Percentiles rank a stretch among this genome's conserved stretches.
Conservation (phyloP, 2,113 vertebrate species). For the Petroica traversi region DNA sequence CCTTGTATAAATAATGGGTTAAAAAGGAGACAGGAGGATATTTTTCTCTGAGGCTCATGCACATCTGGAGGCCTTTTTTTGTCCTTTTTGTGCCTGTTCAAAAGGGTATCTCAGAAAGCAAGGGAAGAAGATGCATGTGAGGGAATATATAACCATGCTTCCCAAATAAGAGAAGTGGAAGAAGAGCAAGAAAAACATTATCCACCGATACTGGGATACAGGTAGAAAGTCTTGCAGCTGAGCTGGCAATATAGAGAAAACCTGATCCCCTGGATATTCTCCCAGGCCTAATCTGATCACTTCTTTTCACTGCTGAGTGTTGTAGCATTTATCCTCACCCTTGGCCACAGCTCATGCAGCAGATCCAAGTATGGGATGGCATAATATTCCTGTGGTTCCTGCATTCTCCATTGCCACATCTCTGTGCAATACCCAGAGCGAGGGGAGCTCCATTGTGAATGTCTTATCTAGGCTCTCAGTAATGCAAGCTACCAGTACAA, state of each 20-base stretch:
- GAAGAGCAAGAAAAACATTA: neutral
- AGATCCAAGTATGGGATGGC: neutral
- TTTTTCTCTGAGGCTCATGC: neutral
- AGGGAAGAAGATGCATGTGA: neutral
- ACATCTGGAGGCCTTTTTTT: conserved; percentile 6
- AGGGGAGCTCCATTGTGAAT: neutral
- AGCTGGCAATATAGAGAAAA: neutral
- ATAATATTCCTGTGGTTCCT: neutral
- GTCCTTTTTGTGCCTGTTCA: neutral
- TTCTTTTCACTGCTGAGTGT: neutral
- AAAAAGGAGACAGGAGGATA: conserved; percentile 26
- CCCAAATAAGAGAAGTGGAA: neutral
- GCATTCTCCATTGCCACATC: neutral
- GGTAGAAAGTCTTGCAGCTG: neutral
- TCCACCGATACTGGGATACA: neutral
- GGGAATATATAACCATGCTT: neutral
- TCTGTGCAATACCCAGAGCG: neutral
- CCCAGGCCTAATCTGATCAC: neutral
- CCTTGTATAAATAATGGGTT: neutral
- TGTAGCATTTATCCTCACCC: neutral
- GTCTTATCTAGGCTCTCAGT: neutral
- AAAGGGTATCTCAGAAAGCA: neutral
- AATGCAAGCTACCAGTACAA: neutral
- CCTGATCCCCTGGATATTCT: neutral
- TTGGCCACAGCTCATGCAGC: neutral